Base-by-base conservation (phyloP, 2,113 vertebrate species). In the Xenus cinereus region DNA sequence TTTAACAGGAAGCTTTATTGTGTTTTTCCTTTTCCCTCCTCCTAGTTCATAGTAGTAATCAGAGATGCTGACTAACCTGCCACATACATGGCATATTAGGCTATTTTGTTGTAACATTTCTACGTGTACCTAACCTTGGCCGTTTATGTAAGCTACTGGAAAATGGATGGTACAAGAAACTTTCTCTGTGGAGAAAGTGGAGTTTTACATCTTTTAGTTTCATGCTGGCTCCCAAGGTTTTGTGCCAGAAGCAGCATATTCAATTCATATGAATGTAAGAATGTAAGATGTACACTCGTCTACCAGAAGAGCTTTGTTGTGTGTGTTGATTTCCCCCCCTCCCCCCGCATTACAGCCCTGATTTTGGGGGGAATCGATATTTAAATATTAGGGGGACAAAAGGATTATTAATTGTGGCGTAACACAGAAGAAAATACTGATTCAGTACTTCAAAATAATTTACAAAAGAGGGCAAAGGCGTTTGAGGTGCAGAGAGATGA, bases 241-340 rank as follows among this genome's bases (percentile, higher is more conserved):
- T 39, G 13, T 56, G 59, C 15, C 24, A 64, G 35, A 50, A 77
- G 24, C 28, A 28, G 50, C 32, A 10, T 33, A 32, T 59, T 83
- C 46, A 50, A 1, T 33, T 79, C 3, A 1, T 54, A 24, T 0
- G 2, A 37, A 8, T 26, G 1, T 32, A 50, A 78, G 2, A 37
- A 8, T 26, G 1, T 32, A 50, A 78, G 60, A 57, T n/a, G 7
- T 66, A 6, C 7, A 4, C 12, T 71, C 1, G 0, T 21, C 53
- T 85, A 32, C 37, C 56, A 35, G 33, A 71, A 43, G 26, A 45
- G n/a, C 57, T 63, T 43, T 62, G 7, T n/a, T 37, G 24, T 14
- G 11, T 12, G 15, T 56, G 12, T 60, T 24, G 11, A 35, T 35
- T 26, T 17, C 9, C n/a, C n/a, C 53, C 41, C 4, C 4, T 1